These are phyloP conservation scores for Porites evermanni DNA, from an alignment of 92 coral and sea anemone genomes.

Conservation along the genomic window DNA sequence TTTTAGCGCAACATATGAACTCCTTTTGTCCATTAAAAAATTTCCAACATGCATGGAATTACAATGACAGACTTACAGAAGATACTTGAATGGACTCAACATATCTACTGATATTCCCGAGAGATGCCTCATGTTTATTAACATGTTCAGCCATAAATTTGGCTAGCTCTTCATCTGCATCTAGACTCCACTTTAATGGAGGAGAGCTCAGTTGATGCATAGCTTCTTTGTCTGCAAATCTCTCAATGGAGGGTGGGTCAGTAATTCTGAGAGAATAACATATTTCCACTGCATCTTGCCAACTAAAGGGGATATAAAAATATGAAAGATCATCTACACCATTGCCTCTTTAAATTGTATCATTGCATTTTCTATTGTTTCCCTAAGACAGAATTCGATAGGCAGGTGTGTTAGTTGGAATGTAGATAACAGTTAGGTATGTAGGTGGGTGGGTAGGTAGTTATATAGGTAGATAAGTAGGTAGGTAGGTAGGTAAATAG, in stretches of 20 bases:
- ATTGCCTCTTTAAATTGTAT: no score
- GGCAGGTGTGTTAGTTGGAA: no score
- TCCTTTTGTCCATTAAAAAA: no score
- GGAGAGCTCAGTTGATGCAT: constrained; percentile 86
- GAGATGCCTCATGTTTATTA: constrained; percentile 84
- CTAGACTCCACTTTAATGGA: constrained; percentile 95
- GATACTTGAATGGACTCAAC: constrained; percentile 93
- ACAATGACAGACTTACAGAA: constrained; percentile 66
- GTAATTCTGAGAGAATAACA: constrained; percentile 80
- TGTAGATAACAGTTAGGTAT: no score
- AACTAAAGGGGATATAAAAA: constrained; percentile 35
- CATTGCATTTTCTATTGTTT: no score
- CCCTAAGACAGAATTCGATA: no score
- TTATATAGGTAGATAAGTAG: no score
- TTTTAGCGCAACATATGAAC: no score
- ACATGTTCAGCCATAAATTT: constrained; percentile 89
- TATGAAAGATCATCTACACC: not conserved
- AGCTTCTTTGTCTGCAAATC: constrained; percentile 91
- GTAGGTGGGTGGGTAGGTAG: no score
- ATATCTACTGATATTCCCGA: constrained; percentile 93
- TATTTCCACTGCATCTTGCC: constrained; percentile 93
- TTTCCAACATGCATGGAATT: no score
- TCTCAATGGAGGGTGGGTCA: constrained; percentile 83
- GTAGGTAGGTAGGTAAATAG: no score
- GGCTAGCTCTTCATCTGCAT: constrained; percentile 97